Evolutionary conservation across 2,113 vertebrate species (phyloP).

Genomic region (Scopus umbretta): DNA sequence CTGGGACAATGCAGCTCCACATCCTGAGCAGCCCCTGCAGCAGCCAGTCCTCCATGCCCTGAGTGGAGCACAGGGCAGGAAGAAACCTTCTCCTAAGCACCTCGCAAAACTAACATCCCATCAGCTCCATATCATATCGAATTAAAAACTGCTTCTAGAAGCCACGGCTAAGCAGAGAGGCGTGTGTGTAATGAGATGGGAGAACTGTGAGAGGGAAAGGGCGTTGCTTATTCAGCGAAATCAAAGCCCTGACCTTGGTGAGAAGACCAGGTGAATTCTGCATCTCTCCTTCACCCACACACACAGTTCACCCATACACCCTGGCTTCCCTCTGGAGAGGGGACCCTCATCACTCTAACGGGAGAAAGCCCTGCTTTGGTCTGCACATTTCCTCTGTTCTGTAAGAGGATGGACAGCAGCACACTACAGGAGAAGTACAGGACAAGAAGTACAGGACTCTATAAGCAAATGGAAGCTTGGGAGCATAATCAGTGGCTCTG

Average conservation of each 20-base stretch:
- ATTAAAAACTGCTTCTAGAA: neutral
- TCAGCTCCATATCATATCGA: neutral
- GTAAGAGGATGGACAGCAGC: neutral
- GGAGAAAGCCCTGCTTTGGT: neutral
- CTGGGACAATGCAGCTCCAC: neutral
- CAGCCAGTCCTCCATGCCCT: neutral
- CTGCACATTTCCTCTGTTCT: neutral
- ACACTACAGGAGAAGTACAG: neutral
- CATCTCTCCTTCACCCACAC: neutral
- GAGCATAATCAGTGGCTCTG: neutral
- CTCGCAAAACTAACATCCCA: neutral
- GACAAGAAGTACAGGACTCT: neutral
- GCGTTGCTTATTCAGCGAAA: neutral
- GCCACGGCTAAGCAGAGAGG: neutral
- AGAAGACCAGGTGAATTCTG: neutral
- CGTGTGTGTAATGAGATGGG: neutral
- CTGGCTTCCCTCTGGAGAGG: neutral
- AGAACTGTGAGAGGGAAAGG: neutral
- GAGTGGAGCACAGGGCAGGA: neutral
- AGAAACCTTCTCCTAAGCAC: neutral
- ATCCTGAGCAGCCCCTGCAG: neutral
- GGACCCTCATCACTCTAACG: neutral
- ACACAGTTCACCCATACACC: neutral
- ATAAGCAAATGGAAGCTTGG: neutral
- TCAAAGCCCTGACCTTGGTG: constrained; percentile 46